phyloP scores from a whole-genome alignment of 2,797 vertebrate species.

The Pipistrellus pipistrellus region DNA sequence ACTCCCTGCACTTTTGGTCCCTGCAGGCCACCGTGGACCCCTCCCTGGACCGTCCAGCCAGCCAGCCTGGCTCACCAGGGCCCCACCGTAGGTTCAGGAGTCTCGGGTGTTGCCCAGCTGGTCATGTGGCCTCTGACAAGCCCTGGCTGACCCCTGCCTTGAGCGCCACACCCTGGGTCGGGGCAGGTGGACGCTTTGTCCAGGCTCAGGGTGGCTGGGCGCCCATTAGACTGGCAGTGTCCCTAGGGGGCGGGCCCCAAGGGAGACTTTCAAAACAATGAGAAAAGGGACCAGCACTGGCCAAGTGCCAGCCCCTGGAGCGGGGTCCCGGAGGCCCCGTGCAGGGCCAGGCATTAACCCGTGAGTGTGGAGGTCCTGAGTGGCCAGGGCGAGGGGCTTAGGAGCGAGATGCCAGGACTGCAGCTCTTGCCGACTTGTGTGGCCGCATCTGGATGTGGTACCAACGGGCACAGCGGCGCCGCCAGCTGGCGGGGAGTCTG shows the following conservation, averaged over 20 bases:
- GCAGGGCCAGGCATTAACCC: not conserved
- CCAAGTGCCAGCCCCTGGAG: not conserved
- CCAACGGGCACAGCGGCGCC: not conserved
- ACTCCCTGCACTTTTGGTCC: not conserved
- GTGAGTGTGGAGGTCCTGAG: not conserved
- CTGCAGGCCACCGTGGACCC: not conserved
- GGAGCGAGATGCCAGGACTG: too few relatives aligned
- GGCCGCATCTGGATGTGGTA: not conserved
- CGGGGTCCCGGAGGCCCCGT: fast-evolving
- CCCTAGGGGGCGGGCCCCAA: not conserved
- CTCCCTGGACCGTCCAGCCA: too few relatives aligned
- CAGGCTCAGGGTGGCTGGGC: not conserved
- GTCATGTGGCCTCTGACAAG: not conserved
- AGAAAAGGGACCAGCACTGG: not conserved
- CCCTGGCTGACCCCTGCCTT: not conserved
- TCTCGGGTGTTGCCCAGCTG: not conserved
- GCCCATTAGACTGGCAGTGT: not conserved
- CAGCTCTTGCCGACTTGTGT: not conserved
- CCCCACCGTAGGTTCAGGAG: not conserved
- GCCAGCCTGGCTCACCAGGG: not conserved
- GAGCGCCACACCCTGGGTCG: too few relatives aligned
- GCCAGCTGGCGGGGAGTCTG: not conserved
- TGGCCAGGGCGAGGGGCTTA: not conserved
- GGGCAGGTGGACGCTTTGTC: not conserved
- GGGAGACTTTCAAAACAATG: not conserved